Evolutionary conservation across 2,113 vertebrate genomes (phyloP).

Genomic region (Scytalopus superciliaris): DNA sequence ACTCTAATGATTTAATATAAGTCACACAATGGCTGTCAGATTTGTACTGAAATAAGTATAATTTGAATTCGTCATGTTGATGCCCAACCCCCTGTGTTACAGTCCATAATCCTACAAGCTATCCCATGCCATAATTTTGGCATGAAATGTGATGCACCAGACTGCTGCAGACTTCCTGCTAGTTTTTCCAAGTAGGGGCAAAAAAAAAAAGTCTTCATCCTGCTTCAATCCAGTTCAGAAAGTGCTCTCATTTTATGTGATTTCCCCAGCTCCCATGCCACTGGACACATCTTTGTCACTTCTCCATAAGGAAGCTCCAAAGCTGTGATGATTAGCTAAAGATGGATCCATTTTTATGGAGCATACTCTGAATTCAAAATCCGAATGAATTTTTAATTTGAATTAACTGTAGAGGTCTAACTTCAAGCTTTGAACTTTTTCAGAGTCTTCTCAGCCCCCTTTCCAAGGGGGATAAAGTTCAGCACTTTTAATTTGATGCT

Average conservation of each 20-base stretch:
- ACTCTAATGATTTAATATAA: neutral
- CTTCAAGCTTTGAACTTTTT: neutral
- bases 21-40: neutral
- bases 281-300: neutral
- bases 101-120: neutral
- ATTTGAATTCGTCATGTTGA: neutral
- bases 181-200: neutral
- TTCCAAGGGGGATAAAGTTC: neutral
- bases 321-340: neutral
- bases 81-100: neutral
- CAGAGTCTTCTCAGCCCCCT: neutral
- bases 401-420: neutral
- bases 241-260: neutral
- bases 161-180: neutral
- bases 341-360: neutral
- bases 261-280: neutral
- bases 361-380: neutral
- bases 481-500: neutral
- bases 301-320: neutral
- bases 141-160: neutral
- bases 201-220: neutral
- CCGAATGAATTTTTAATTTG: neutral
- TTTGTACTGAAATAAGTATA: neutral
- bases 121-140: neutral
- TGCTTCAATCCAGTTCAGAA: neutral